Percentiles rank a stretch among this genome's conserved stretches.
These are phyloP conservation scores for Protonemura montana DNA, from an alignment of 2,888 invertebrate genomes.

Conservation along the genomic window DNA sequence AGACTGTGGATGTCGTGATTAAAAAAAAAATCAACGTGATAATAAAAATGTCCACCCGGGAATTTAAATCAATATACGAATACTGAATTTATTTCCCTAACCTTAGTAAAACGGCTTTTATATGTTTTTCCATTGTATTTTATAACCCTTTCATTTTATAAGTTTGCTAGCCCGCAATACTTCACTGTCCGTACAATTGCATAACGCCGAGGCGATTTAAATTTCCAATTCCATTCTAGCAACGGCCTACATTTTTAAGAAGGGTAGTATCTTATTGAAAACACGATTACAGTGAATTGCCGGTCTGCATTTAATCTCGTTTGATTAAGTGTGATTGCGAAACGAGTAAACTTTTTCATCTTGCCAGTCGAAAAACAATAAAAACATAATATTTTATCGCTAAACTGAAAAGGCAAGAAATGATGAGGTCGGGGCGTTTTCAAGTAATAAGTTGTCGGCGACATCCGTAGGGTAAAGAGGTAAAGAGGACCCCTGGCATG, in stretches of 20 bases:
- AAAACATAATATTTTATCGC: background rate
- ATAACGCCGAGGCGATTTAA: background rate
- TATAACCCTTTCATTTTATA: background rate
- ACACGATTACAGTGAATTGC: background rate
- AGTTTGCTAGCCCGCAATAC: background rate
- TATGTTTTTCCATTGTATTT: background rate
- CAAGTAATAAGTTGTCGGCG: background rate
- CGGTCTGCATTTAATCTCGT: background rate
- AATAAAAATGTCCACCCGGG: no score
- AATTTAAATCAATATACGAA: no score
- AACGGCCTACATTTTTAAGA: background rate
- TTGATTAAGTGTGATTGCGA: background rate
- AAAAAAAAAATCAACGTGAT: no score
- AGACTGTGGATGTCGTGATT: background rate
- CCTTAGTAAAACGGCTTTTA: background rate
- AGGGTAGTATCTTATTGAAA: background rate
- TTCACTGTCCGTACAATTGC: background rate
- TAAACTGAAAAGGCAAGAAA: background rate
- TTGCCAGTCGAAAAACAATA: background rate
- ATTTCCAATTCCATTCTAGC: background rate
- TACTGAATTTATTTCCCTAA: background rate
- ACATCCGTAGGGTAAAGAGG: background rate
- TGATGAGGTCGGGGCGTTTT: background rate
- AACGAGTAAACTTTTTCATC: background rate
- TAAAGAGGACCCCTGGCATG: background rate